phyloP scores from a whole-genome alignment of 2,888 invertebrate species.

The Thymelicus lineola region DNA sequence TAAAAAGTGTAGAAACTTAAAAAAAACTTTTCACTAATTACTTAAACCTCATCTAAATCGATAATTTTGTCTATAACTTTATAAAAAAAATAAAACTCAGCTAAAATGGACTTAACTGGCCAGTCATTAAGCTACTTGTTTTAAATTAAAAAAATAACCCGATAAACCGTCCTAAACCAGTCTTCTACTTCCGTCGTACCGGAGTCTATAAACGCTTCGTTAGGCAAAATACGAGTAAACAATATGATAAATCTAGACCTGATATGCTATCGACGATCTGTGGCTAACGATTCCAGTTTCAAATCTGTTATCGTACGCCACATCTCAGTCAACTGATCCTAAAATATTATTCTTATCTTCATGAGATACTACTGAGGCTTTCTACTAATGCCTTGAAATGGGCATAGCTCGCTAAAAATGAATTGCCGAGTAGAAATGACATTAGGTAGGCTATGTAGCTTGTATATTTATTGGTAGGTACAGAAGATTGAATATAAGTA shows the following conservation, averaged over 20 bases:
- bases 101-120: too few species aligned
- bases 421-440: not conserved
- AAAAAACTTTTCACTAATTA: too few species aligned
- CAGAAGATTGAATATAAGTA: too few species aligned
- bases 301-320: not conserved
- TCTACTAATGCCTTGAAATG: not conserved
- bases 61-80: too few species aligned
- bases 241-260: conserved; percentile 21
- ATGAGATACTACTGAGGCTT: not conserved
- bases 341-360: conserved; percentile 17
- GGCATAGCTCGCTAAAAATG: not conserved
- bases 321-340: conserved; percentile 16
- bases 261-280: conserved; percentile 19
- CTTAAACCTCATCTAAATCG: too few species aligned
- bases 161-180: too few species aligned
- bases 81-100: too few species aligned
- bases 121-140: too few species aligned
- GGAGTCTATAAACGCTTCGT: conserved; percentile 33
- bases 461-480: too few species aligned
- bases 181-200: not conserved
- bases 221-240: conserved; percentile 33
- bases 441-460: too few species aligned
- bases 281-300: conserved; percentile 13
- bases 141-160: too few species aligned
- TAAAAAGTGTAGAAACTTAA: too few species aligned